These are phyloP conservation scores for Ceratotherium simum DNA, from an alignment of 2,113 vertebrate species.

Conservation along the genomic window DNA sequence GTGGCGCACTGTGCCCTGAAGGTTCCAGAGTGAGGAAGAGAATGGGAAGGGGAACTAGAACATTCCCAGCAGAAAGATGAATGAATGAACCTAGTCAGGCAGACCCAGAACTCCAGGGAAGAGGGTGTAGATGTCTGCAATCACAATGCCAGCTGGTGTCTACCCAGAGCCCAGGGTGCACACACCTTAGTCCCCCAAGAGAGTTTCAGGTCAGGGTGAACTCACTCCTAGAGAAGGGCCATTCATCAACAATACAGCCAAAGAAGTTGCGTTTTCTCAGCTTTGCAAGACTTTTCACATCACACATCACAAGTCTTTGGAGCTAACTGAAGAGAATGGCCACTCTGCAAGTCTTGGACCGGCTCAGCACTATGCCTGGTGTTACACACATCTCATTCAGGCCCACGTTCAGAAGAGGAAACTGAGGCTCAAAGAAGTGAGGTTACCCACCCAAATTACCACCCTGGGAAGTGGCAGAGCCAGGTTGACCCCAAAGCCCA, in stretches of 20 bases:
- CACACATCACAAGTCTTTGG: background rate
- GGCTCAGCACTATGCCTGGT: too few relatives aligned
- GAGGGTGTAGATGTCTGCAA: background rate
- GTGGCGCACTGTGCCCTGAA: background rate
- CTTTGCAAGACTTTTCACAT: background rate
- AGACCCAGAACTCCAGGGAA: background rate
- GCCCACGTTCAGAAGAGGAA: background rate
- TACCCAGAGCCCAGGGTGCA: background rate
- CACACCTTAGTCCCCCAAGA: background rate
- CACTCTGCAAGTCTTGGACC: accelerated
- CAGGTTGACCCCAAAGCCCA: background rate
- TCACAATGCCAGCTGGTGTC: background rate
- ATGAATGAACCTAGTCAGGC: background rate
- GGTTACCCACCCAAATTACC: background rate
- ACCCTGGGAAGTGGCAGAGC: background rate
- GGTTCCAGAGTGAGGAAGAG: background rate
- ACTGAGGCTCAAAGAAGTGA: background rate
- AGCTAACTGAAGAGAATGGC: background rate
- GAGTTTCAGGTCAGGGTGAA: background rate
- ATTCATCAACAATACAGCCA: background rate
- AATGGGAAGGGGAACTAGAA: background rate
- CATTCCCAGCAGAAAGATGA: background rate
- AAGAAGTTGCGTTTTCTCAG: background rate
- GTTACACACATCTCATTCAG: background rate
- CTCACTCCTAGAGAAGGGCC: background rate